These are phyloP conservation scores for Myrmophylax atrothorax DNA, from an alignment of 2,113 vertebrate genomes.

Conservation along the genomic window DNA sequence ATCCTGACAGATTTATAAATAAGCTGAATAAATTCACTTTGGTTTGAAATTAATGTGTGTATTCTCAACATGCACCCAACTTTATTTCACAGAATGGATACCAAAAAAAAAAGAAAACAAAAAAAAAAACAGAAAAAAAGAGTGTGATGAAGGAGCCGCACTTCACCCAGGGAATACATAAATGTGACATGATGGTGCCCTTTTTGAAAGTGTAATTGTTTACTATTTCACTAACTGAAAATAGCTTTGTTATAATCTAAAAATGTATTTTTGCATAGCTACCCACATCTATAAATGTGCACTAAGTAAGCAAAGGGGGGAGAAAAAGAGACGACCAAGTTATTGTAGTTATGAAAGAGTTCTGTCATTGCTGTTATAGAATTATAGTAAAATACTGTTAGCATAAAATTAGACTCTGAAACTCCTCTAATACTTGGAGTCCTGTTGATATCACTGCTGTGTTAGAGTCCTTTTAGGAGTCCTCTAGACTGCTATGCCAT, in stretches of 20 bases:
- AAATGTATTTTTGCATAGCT: not conserved
- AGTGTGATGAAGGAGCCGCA: not conserved
- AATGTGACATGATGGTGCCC: not conserved
- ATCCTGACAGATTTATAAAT: not conserved
- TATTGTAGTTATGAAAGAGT: conserved; percentile 7
- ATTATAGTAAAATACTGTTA: not conserved
- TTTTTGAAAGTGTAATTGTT: conserved; percentile 29
- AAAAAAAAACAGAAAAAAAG: not conserved
- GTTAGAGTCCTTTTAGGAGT: not conserved
- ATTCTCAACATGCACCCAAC: not conserved
- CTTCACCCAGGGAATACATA: conserved; percentile 2
- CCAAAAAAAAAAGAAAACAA: not conserved
- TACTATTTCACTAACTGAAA: not conserved
- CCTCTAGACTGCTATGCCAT: not conserved
- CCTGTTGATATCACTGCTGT: not conserved
- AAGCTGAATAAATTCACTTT: not conserved
- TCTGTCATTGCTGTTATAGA: not conserved
- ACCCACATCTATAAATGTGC: not conserved
- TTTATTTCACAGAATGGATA: not conserved
- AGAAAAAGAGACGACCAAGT: not conserved
- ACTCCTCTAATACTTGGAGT: not conserved
- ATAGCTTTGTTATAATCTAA: not conserved
- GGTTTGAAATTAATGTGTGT: not conserved
- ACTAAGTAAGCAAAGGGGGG: not conserved
- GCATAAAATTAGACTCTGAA: not conserved